phyloP scores from a whole-genome alignment of 2,113 vertebrate species.

The Rhodinocichla rosea region DNA sequence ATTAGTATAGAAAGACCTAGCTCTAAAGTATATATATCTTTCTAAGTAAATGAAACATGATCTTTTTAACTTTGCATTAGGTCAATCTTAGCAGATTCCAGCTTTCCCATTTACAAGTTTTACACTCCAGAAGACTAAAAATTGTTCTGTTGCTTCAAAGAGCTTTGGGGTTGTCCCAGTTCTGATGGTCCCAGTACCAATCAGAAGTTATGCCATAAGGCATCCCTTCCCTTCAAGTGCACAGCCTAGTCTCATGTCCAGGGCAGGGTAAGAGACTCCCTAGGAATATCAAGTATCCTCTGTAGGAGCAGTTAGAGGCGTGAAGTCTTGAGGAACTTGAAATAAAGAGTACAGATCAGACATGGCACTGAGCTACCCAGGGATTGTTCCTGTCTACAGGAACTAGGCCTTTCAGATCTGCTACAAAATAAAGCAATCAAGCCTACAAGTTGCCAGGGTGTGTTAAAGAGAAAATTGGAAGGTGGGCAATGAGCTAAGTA shows the following conservation, averaged over 20 bases:
- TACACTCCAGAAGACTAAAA: background rate
- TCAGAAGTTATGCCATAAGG: background rate
- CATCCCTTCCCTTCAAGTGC: background rate
- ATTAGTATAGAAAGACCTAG: background rate
- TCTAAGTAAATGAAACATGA: background rate
- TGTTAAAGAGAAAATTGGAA: background rate
- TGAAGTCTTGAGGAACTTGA: background rate
- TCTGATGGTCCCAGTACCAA: background rate
- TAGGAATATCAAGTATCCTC: background rate
- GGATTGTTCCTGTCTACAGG: background rate
- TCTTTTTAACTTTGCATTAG: background rate
- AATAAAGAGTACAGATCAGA: background rate
- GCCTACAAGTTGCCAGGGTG: background rate
- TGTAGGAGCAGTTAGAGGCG: background rate
- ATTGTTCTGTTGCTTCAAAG: background rate
- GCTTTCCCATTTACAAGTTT: background rate
- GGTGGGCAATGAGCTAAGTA: background rate
- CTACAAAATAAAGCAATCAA: background rate
- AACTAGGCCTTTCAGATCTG: background rate
- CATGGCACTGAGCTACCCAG: background rate
- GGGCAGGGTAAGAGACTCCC: background rate
- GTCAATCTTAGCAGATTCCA: background rate
- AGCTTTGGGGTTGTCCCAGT: background rate
- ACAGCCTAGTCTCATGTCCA: background rate
- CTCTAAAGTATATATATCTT: background rate